Evolutionary conservation across 2,797 vertebrate species (phyloP).

Genomic region (Acipenser ruthenus): DNA sequence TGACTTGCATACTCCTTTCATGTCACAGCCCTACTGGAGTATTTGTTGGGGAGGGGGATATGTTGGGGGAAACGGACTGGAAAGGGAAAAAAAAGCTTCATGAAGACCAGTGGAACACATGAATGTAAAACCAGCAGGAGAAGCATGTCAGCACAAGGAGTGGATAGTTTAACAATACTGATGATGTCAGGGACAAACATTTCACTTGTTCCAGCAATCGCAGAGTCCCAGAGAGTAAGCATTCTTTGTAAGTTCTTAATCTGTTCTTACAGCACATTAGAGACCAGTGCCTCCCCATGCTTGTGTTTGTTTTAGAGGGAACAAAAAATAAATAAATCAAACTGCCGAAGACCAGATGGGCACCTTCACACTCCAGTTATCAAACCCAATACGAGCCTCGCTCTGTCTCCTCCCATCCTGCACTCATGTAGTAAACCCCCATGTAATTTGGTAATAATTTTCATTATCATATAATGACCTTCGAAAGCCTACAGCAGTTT

Average conservation of each 20-base stretch:
- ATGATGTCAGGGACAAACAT: no score
- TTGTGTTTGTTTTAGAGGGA: neutral
- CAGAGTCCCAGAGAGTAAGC: no score
- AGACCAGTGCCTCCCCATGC: neutral
- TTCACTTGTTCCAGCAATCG: no score
- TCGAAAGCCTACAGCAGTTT: constrained; percentile 40
- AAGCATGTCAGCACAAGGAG: no score
- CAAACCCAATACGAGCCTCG: constrained; percentile 81
- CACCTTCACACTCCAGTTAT: constrained; percentile 99
- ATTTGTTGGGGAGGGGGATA: no score
- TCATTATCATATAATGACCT: constrained; percentile 73
- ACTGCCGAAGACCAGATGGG: constrained; percentile 89
- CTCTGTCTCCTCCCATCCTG: constrained; percentile 56
- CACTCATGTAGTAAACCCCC: constrained; percentile 89
- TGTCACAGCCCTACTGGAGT: no score
- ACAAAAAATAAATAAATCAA: constrained; percentile 49
- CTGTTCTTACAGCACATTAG: neutral
- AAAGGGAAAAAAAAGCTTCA: no score
- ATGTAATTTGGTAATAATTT: constrained; percentile 99
- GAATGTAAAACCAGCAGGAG: no score
- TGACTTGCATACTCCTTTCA: no score
- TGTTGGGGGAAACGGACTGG: no score
- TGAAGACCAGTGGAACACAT: no score
- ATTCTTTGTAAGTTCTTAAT: constrained; percentile 6
- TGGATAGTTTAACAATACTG: no score